Base-by-base conservation (phyloP, 2,888 invertebrate species). In the Oscheius myriophilus region DNA sequence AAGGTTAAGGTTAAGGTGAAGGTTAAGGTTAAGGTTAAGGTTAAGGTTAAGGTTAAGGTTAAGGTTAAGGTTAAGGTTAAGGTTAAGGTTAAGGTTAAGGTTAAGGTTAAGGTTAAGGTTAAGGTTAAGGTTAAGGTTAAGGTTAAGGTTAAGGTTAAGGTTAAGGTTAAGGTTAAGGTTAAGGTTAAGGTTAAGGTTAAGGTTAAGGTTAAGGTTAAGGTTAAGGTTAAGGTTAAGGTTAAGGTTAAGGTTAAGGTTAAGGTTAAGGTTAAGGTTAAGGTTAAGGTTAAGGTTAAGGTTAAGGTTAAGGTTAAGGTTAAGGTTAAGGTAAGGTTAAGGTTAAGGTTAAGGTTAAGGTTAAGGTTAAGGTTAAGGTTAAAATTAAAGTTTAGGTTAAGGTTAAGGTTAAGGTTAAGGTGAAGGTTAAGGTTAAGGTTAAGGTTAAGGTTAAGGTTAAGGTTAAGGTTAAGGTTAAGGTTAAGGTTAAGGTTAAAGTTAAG, bases 321-420 rank as follows among this genome's bases (percentile, higher is more conserved):
- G 80, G 2, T 21, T 6, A n/a, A 1, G 39, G 26, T 7, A 25
- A 46, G 81, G 82, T 42, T 69, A 82, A 62, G 79, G 11, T 18
- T 21, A 78, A 45, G 80, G n/a, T 12, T 21, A 16, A n/a, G 1
- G 39, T 12, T 7, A 25, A 46, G 81, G 82, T 42, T 69, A 82
- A 62, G 79, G 11, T 18, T 21, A 78, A 45, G 80, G n/a, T n/a
- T n/a, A n/a, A n/a, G n/a, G n/a, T n/a, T n/a, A n/a, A n/a, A n/a
- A n/a, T n/a, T n/a, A n/a, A n/a, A n/a, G n/a, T n/a, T n/a, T n/a
- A n/a, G n/a, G n/a, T 12, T 21, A 16, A n/a, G 1, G 39, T 12
- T 7, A 25, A 46, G 81, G 82, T 42, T 69, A 82, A 62, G 79
- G 11, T 18, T 21, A 78, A 45, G 80, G n/a, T n/a, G n/a, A n/a